Evolutionary conservation across 2,113 vertebrate genomes (phyloP), one percentile per base, ranked within the genome.

Genomic region (Murina feae): DNA sequence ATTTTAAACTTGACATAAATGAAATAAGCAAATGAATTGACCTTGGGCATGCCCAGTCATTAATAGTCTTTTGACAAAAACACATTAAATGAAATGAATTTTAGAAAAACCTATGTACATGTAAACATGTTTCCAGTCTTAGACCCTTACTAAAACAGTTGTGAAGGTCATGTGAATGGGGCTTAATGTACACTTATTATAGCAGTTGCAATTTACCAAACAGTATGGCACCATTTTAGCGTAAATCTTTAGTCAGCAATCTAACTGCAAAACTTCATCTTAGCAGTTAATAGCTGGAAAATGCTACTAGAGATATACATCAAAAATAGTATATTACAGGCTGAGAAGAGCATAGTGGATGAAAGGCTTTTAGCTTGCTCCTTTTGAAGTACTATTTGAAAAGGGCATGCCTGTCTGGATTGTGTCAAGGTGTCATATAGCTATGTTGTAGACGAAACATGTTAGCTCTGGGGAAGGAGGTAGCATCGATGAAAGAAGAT

Each of bases 1-100:
- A 60, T 37, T 91, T 95, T 96, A 35, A 87, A 69, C 1, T 37
- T 83, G 35, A 86, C 90, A 69, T 78, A 92, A 74, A 78, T 79
- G 35, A 89, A 86, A 68, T 49, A 92, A 28, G 60, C 23, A 68
- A 49, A 87, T 30, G 83, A 55, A 87, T 30, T 83, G 76, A 93
- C 53, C 17, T 83, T 84, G 65, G 12, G 14, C 1, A 65, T 68
- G 21, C 35, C 60, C 18, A 53, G 32, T 78, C 17, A 65, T 49
- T 89, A 86, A 81, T 9, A 20, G 9, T 76, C 9, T 76, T 68
- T 60, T 90, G 55, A 79, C n/a, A 69, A 21, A 82, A 92, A 63
- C 8, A 60, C 17, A 32, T 28, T 84, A 68, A 95, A 75, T 58
- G 35, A 25, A 8, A 23, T 81, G 42, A 80, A 17, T 79, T 89